These are phyloP conservation scores for Lethocerus indicus DNA, from an alignment of 1,140 invertebrate species.

Conservation along the genomic window DNA sequence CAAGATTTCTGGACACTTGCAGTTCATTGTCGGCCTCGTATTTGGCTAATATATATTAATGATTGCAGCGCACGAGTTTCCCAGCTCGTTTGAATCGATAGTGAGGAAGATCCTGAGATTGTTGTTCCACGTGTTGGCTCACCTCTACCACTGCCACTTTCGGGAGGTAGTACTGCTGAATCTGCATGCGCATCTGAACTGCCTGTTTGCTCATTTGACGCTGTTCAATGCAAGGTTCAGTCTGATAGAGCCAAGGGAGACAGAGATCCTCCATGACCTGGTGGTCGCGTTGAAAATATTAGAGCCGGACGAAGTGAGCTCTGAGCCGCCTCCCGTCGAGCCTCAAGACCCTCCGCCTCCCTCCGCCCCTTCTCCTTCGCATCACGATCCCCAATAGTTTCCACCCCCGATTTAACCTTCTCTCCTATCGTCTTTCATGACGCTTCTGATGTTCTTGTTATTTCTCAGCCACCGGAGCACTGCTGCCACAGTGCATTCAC, in stretches of 20 bases:
- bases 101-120: slow-evolving; percentile 91
- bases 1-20: no score
- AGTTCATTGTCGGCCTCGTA: not conserved
- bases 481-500: not conserved
- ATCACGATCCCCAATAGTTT: not conserved
- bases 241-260: slow-evolving; percentile 88
- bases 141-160: slow-evolving; percentile 96
- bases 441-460: not conserved
- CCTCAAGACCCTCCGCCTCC: not conserved
- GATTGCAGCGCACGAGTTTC: slow-evolving; percentile 81
- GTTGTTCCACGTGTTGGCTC: slow-evolving; percentile 93
- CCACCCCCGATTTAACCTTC: not conserved
- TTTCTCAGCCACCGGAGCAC: not conserved
- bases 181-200: slow-evolving; percentile 87
- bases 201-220: slow-evolving; percentile 91
- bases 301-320: slow-evolving; percentile 9
- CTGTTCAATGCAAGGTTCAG: slow-evolving; percentile 72
- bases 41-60: no score
- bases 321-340: not conserved
- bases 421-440: not conserved
- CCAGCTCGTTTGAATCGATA: slow-evolving; percentile 80
- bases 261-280: slow-evolving; percentile 78
- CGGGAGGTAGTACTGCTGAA: slow-evolving; percentile 81
- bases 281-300: slow-evolving; percentile 43
- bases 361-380: not conserved